Base-by-base conservation (phyloP, 1,140 invertebrate species). In the Macrocentrus cingulum region DNA sequence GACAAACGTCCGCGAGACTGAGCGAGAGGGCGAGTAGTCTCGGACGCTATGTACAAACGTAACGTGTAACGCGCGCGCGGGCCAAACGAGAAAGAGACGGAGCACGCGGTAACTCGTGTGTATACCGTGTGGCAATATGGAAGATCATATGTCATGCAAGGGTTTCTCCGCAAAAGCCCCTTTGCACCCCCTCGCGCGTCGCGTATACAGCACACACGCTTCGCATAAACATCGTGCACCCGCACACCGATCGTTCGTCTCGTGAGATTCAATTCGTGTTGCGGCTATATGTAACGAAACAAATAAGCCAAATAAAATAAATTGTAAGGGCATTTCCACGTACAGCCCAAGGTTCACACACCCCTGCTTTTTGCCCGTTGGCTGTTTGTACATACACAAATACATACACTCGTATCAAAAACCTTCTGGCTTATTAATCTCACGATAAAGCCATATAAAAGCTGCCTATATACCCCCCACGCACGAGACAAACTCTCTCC, bases 401-500 rank as follows among this genome's bases (percentile, higher is more conserved):
- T 19, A 2, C 34, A 34, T 46, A 48, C 22, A 11, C 15, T 34
- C 23, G 32, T 44, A 48, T 2, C n/a, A 9, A 29, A 51, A 44
- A 48, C 51, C 22, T 59, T 51, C 48, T 56, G 66, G 68, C 70
- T 72, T 72, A 71, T 72, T 72, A 72, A 72, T 72, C 70, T 65
- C 64, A 70, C 66, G 68, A 61, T 71, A 67, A 71, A 71, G 62
- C 70, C 66, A 72, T 72, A 69, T 71, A 70, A n/a, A n/a, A n/a
- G n/a, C n/a, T n/a, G n/a, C n/a, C n/a, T n/a, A n/a, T n/a, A n/a
- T n/a, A n/a, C n/a, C n/a, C n/a, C n/a, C n/a, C n/a, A n/a, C 58
- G 63, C 65, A 69, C 66, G 64, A 66, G 66, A n/a, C n/a, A n/a
- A n/a, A n/a, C n/a, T n/a, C n/a, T 15, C 62, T 64, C 62, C 56